Percentiles rank a stretch among this genome's conserved stretches.
phyloP scores from a whole-genome alignment of 2,113 vertebrate species.

The Tretioscincus oriximinensis region DNA sequence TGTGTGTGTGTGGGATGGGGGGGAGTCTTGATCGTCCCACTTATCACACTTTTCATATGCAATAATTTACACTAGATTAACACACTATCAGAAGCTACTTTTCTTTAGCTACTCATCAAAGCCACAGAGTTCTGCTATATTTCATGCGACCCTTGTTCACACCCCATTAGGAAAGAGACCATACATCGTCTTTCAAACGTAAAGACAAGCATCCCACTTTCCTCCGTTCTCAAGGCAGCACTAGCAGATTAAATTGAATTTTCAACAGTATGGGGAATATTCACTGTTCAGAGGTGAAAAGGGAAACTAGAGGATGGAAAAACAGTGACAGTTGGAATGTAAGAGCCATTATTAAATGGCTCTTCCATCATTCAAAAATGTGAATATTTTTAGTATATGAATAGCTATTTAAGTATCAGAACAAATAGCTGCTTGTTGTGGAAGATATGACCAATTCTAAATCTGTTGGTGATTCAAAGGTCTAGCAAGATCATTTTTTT shows the following conservation, averaged over 20 bases:
- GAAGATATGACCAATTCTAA: too few relatives aligned
- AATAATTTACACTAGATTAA: not conserved
- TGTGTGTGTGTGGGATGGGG: too few relatives aligned
- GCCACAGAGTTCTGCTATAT: not conserved
- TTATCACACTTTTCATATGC: constrained; percentile 18
- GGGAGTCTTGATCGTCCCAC: not conserved
- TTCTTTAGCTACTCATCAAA: not conserved
- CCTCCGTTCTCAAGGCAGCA: not conserved
- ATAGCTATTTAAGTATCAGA: not conserved
- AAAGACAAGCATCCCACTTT: not conserved
- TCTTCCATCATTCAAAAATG: not conserved
- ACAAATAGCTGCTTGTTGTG: not conserved
- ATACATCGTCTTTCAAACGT: not conserved
- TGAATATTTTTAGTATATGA: not conserved
- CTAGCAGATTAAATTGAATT: not conserved
- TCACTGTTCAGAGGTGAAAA: not conserved
- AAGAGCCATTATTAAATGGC: not conserved
- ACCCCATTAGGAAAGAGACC: not conserved
- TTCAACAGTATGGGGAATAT: not conserved
- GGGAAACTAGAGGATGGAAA: not conserved
- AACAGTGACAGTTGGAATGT: not conserved
- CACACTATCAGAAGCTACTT: not conserved
- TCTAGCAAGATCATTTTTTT: too few relatives aligned
- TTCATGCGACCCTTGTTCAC: not conserved
- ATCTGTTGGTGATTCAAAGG: too few relatives aligned